Conservation (phyloP, 2,797 vertebrate species). For the Neomorphus geoffroyi region DNA sequence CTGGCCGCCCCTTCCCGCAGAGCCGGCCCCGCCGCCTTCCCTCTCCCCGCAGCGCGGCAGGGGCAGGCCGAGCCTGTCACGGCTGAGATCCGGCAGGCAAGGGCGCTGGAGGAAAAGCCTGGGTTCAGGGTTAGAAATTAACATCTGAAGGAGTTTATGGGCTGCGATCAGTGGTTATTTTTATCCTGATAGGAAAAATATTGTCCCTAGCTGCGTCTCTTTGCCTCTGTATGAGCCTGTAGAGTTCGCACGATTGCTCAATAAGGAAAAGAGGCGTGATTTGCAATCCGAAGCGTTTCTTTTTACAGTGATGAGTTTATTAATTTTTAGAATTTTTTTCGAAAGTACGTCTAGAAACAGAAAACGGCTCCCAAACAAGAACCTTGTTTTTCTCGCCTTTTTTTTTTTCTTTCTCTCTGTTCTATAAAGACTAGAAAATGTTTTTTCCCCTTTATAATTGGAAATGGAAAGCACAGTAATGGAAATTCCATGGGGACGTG, state of each 20-base stretch:
- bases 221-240: background rate
- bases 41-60: background rate
- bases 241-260: background rate
- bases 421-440: background rate
- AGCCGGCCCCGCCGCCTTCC: background rate
- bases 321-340: too few relatives aligned
- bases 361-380: background rate
- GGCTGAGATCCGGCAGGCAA: too few relatives aligned
- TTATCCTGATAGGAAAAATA: background rate
- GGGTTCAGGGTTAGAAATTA: background rate
- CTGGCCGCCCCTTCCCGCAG: background rate
- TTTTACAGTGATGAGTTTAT: background rate
- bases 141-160: background rate
- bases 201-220: background rate
- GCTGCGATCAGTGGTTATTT: background rate
- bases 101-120: background rate
- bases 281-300: background rate
- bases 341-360: background rate
- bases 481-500: background rate
- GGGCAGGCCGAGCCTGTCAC: background rate
- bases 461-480: background rate
- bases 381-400: fast-evolving
- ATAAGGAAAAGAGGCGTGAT: background rate
- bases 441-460: background rate
- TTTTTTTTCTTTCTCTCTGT: fast-evolving